Evolutionary conservation across 2,113 vertebrate species (phyloP).

Genomic region (Camelus dromedarius): DNA sequence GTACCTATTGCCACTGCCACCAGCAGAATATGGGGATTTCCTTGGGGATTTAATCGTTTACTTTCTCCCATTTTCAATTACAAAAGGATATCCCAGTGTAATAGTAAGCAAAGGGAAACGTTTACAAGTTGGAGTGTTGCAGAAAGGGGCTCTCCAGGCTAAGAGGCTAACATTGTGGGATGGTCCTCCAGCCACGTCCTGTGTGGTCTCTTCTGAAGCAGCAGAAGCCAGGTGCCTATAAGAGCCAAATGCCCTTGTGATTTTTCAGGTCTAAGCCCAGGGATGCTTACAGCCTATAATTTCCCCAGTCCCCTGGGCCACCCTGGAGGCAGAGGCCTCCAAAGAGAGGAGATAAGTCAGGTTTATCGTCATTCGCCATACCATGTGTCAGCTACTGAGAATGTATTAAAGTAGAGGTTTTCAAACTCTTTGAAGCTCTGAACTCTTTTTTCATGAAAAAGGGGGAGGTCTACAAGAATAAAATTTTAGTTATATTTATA

Average conservation of each 20-base stretch:
- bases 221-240: background rate
- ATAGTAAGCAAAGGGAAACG: background rate
- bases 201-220: background rate
- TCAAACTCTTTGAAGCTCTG: background rate
- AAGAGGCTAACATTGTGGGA: background rate
- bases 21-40: background rate
- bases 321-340: background rate
- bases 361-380: background rate
- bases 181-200: background rate
- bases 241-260: background rate
- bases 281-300: background rate
- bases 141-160: background rate
- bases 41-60: background rate
- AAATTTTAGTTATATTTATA: background rate
- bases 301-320: background rate
- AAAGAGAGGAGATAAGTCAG: background rate
- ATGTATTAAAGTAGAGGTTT: background rate
- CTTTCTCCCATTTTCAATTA: background rate
- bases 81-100: background rate
- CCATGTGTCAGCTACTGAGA: background rate
- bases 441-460: slow-evolving; percentile 14
- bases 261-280: background rate
- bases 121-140: background rate
- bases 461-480: background rate
- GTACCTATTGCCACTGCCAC: background rate